phyloP scores from a whole-genome alignment of 2,888 invertebrate genomes.

The Drosophila borborema region DNA sequence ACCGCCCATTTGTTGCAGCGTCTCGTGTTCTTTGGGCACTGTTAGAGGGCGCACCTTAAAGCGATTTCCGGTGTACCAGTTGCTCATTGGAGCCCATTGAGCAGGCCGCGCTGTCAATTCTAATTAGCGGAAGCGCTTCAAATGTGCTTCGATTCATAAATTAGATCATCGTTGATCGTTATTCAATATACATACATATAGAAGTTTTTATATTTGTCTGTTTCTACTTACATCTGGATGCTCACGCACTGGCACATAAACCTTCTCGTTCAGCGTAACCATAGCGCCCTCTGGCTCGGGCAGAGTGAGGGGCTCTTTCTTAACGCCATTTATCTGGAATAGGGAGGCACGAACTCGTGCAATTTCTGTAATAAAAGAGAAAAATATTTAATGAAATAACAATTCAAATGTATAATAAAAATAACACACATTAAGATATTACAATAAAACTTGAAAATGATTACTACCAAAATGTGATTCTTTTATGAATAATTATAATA shows the following conservation, averaged over 20 bases:
- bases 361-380: constrained; percentile 94
- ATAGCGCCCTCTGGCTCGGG: constrained; percentile 96
- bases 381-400: constrained; percentile 1
- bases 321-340: constrained; percentile 99
- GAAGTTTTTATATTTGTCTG: not conserved
- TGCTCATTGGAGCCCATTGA: constrained; percentile 81
- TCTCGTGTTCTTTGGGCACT: constrained; percentile 47
- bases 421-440: not conserved
- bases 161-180: constrained; percentile 63
- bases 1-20: constrained; percentile 61
- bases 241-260: constrained; percentile 99
- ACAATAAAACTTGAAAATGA: not conserved
- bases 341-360: constrained; percentile 98
- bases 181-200: constrained; percentile 1
- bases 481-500: not conserved
- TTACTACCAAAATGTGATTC: not conserved
- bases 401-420: not conserved
- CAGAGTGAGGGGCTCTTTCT: constrained; percentile 95
- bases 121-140: constrained; percentile 81
- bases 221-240: constrained; percentile 98
- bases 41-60: constrained; percentile 80
- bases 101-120: constrained; percentile 74
- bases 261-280: constrained; percentile 98
- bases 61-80: constrained; percentile 83
- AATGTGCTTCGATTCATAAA: constrained; percentile 69